Evolutionary conservation across 2,113 vertebrate genomes (phyloP).

Genomic region (Galbula dea): DNA sequence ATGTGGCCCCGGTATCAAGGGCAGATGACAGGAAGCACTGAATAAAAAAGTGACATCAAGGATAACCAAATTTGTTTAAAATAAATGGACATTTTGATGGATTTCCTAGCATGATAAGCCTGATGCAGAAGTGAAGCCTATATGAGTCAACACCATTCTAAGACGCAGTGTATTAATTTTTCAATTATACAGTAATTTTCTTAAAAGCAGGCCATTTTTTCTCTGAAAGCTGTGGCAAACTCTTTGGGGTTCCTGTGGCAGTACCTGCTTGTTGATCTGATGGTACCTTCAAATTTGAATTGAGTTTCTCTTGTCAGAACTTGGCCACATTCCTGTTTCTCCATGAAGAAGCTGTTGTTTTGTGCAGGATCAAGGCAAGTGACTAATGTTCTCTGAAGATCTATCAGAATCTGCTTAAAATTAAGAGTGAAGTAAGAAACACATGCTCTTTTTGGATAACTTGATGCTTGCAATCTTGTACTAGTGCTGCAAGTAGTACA

Average conservation of each 20-base stretch:
- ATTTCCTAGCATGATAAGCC: not conserved
- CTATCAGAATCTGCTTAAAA: constrained; percentile 42
- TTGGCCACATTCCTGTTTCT: not conserved
- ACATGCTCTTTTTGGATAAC: constrained; percentile 8
- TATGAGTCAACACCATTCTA: not conserved
- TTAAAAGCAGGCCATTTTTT: not conserved
- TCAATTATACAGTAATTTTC: not conserved
- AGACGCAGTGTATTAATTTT: not conserved
- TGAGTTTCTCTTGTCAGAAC: not conserved
- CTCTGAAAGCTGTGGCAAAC: not conserved
- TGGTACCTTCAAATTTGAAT: not conserved
- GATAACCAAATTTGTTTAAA: not conserved
- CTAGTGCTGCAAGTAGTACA: not conserved
- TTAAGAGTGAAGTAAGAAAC: constrained; percentile 31
- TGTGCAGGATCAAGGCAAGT: constrained; percentile 8
- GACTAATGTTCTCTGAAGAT: constrained; percentile 25
- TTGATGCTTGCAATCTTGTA: not conserved
- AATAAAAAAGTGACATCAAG: not conserved
- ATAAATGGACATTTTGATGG: not conserved
- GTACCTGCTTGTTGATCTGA: not conserved
- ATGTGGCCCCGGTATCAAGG: not conserved
- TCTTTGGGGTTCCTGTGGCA: not conserved
- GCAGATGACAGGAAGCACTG: not conserved
- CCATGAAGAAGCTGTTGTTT: constrained; percentile 3
- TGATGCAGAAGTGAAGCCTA: not conserved